Conservation (phyloP, 2,797 vertebrate species). For the Petrocephalus sullivani region DNA sequence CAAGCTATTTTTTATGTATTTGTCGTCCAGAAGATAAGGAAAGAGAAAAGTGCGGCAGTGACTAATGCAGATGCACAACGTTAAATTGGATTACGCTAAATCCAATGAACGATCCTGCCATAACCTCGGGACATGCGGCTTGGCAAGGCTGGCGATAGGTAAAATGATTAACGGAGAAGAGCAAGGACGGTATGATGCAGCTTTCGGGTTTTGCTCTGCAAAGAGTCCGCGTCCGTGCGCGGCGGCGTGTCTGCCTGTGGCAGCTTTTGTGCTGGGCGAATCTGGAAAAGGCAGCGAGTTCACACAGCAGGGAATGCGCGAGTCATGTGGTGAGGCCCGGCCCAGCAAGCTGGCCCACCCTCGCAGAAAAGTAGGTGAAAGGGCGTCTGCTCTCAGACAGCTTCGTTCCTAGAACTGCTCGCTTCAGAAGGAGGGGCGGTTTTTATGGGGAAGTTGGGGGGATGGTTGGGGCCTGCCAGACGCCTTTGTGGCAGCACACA, state of each 20-base stretch:
- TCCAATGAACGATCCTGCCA: background rate
- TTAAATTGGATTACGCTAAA: background rate
- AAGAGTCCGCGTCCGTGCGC: background rate
- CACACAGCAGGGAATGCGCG: background rate
- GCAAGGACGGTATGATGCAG: background rate
- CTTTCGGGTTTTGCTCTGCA: background rate
- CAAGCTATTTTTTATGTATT: background rate
- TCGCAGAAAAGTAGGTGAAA: constrained; percentile 21
- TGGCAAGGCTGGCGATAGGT: background rate
- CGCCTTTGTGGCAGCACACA: background rate
- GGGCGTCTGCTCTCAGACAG: constrained; percentile 7
- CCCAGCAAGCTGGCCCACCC: background rate
- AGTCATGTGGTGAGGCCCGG: background rate
- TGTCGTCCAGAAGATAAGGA: background rate
- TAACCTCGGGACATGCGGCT: background rate
- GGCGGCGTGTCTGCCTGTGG: background rate
- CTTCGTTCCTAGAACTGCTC: constrained; percentile 12
- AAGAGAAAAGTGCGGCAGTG: background rate
- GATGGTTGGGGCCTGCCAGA: background rate
- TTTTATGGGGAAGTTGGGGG: background rate
- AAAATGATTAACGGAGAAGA: background rate
- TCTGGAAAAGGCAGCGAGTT: constrained; percentile 11
- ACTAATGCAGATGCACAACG: background rate
- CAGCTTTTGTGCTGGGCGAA: background rate
- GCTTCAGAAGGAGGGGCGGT: background rate